Conservation (phyloP, 2,113 vertebrate genomes). For the Ardeotis arabs region DNA sequence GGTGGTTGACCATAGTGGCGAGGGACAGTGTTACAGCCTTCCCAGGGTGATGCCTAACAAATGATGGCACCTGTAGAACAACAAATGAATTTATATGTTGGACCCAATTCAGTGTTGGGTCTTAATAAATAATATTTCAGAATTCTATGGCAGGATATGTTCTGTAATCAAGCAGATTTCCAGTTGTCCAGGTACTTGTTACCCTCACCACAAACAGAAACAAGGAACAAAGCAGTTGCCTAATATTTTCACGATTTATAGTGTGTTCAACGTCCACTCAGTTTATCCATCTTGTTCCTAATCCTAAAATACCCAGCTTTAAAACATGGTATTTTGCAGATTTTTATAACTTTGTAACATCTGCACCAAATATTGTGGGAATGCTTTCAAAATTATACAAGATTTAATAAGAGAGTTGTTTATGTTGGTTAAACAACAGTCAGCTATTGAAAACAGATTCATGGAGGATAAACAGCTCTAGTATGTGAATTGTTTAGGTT, state of each 20-base stretch:
- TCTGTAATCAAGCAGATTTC: neutral
- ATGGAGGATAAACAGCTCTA: conserved; percentile 4
- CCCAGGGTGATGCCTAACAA: neutral
- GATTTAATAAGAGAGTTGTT: conserved; percentile 54
- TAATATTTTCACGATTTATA: neutral
- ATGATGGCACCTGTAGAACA: neutral
- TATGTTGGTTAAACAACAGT: conserved; percentile 49
- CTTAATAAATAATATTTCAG: neutral
- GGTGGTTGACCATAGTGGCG: neutral
- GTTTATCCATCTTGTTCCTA: neutral
- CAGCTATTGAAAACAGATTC: conserved; percentile 61
- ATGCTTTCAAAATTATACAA: conserved; percentile 46
- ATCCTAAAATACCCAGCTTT: conserved; percentile 35
- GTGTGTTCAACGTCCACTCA: neutral
- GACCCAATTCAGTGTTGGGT: neutral
- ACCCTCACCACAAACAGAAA: neutral
- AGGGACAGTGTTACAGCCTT: neutral
- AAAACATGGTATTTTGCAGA: conserved; percentile 1
- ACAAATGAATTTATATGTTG: accelerated
- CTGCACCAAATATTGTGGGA: conserved; percentile 52
- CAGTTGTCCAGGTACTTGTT: neutral
- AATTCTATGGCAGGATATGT: neutral
- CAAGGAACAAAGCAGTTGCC: neutral
- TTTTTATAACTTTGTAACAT: conserved; percentile 55
- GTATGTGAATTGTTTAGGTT: conserved; percentile 21